Evolutionary conservation across 1,140 invertebrate species (phyloP).

Genomic region (Condylostylus longicornis): DNA sequence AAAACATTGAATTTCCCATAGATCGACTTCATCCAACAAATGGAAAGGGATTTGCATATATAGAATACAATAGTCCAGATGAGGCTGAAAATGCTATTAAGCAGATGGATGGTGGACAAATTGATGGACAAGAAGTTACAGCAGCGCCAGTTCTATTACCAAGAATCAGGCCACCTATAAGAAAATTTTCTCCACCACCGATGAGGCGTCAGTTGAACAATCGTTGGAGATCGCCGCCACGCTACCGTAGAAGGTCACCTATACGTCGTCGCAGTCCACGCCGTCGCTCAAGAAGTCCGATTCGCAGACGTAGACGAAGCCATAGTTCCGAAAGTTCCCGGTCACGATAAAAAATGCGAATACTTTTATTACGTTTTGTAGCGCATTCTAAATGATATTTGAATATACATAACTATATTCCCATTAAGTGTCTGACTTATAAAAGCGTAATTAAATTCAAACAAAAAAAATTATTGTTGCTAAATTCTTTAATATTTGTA

Average conservation of each 20-base stretch:
- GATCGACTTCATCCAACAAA: conserved; percentile 76
- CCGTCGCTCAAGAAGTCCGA: conserved; percentile 28
- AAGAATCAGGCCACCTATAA: conserved; percentile 46
- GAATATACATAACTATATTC: no score
- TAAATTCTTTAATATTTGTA: no score
- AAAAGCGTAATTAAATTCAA: no score
- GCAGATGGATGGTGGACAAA: conserved; percentile 94
- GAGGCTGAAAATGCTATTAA: conserved; percentile 98
- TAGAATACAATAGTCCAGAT: conserved; percentile 85
- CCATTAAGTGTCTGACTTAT: no score
- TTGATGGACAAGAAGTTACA: conserved; percentile 87
- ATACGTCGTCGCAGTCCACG: conserved; percentile 19
- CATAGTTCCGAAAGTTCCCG: conserved; percentile 31
- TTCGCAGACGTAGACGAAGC: conserved; percentile 25
- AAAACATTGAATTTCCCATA: conserved; percentile 74
- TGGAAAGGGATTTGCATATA: conserved; percentile 81
- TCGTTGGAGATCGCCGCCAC: conserved; percentile 46
- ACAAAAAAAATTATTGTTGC: no score
- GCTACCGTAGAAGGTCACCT: conserved; percentile 21
- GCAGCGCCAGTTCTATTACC: conserved; percentile 77
- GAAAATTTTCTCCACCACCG: conserved; percentile 46
- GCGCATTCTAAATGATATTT: no score
- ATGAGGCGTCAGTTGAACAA: conserved; percentile 41
- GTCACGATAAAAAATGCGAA: no score
- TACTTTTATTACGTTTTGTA: no score